Percentiles rank a stretch among this genome's conserved stretches.
Evolutionary conservation across 92 coral and sea anemone species (phyloP).

Genomic region (Phymanthus crucifer): DNA sequence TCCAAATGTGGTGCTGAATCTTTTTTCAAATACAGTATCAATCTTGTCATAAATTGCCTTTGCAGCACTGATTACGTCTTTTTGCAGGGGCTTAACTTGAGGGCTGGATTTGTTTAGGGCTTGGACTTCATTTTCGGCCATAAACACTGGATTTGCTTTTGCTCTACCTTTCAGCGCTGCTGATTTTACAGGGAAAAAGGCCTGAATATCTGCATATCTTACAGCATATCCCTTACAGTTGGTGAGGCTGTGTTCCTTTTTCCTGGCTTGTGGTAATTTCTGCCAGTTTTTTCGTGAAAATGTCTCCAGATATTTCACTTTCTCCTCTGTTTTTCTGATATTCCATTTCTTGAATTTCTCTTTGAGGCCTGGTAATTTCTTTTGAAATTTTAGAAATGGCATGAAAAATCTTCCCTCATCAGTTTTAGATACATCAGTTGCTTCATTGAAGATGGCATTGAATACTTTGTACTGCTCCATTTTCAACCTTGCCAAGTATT

Average conservation of each 20-base stretch:
- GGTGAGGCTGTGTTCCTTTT: slow-evolving; percentile 34
- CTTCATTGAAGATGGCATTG: not conserved
- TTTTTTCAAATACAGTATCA: slow-evolving; percentile 31
- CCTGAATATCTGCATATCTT: slow-evolving; percentile 35
- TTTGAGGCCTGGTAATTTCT: slow-evolving; percentile 28
- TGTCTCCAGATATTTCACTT: slow-evolving; percentile 19
- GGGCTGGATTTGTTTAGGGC: not conserved
- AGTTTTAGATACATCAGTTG: not conserved
- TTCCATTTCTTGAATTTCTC: slow-evolving; percentile 36
- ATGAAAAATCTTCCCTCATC: slow-evolving; percentile 25
- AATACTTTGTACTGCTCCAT: slow-evolving; percentile 1
- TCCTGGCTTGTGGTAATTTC: slow-evolving; percentile 17
- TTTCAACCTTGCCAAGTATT: slow-evolving; percentile 3
- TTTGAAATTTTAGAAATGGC: slow-evolving; percentile 21
- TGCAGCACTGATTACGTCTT: slow-evolving; percentile 34
- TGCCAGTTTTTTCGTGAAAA: slow-evolving; percentile 41
- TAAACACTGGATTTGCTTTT: slow-evolving; percentile 38
- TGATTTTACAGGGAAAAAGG: slow-evolving; percentile 40
- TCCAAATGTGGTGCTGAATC: slow-evolving; percentile 22
- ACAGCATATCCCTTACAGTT: slow-evolving; percentile 45
- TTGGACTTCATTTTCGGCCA: slow-evolving; percentile 8
- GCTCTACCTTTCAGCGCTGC: slow-evolving; percentile 28
- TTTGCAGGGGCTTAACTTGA: slow-evolving; percentile 18
- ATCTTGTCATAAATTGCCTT: slow-evolving; percentile 42
- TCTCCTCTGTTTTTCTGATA: slow-evolving; percentile 20